These are phyloP conservation scores for Bruchidius siliquastri DNA, from an alignment of 2,888 invertebrate species.

Conservation along the genomic window DNA sequence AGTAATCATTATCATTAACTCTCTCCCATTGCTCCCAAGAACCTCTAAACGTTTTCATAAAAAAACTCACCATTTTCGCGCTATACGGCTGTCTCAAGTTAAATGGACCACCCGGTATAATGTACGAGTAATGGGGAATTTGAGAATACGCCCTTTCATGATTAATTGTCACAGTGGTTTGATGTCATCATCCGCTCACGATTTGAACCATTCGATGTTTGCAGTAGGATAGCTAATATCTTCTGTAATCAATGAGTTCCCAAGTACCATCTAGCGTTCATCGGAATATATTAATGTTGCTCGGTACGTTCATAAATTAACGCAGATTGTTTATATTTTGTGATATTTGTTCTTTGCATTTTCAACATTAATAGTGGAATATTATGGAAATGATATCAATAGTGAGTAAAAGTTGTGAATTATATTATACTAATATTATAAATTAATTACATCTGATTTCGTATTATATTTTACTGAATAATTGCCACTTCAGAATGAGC, in stretches of 20 bases:
- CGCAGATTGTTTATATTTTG: neutral
- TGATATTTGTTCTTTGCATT: neutral
- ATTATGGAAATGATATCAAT: neutral
- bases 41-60: too few relatives aligned
- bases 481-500: too few relatives aligned
- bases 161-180: neutral
- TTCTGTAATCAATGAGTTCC: neutral
- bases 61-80: too few relatives aligned
- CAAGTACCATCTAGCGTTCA: neutral
- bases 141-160: neutral
- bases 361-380: neutral
- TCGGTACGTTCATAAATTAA: neutral
- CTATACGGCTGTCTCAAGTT: too few relatives aligned
- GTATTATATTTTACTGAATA: too few relatives aligned
- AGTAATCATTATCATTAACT: too few relatives aligned
- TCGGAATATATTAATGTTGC: neutral
- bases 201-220: neutral
- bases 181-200: neutral
- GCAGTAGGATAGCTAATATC: neutral
- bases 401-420: neutral
- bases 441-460: slow-evolving; percentile 3
- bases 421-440: too few relatives aligned
- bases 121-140: too few relatives aligned
- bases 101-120: too few relatives aligned
- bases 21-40: too few relatives aligned